Evolutionary conservation across 1,140 invertebrate species (phyloP).

Genomic region (Bombus difficillimus): DNA sequence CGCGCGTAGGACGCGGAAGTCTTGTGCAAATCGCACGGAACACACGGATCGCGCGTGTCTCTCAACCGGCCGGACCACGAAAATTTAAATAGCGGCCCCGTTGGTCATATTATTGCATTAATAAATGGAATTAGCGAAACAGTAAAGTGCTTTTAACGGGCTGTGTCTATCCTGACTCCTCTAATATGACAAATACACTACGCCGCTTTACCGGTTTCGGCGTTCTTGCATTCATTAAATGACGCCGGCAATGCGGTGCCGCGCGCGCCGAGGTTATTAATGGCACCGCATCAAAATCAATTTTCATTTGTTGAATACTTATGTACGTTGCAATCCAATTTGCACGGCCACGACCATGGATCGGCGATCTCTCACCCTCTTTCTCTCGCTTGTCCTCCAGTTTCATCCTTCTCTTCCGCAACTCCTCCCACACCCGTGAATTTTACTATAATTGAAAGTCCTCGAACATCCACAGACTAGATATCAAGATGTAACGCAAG

Average conservation of each 20-base stretch:
- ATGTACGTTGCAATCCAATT: slow-evolving; percentile 82
- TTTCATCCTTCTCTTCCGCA: neutral
- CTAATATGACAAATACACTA: slow-evolving; percentile 79
- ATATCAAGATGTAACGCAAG: slow-evolving; percentile 50
- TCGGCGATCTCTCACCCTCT: neutral
- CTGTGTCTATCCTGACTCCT: slow-evolving; percentile 73
- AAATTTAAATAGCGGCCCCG: slow-evolving; percentile 67
- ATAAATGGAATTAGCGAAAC: slow-evolving; percentile 79
- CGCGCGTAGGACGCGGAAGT: slow-evolving; percentile 26
- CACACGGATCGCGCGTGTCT: slow-evolving; percentile 17
- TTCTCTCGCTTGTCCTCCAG: neutral
- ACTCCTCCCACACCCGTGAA: slow-evolving; percentile 39
- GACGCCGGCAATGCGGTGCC: slow-evolving; percentile 72
- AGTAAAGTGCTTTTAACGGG: slow-evolving; percentile 81
- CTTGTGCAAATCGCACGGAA: slow-evolving; percentile 29
- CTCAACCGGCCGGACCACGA: slow-evolving; percentile 15
- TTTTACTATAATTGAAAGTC: slow-evolving; percentile 81
- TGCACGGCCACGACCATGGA: slow-evolving; percentile 65
- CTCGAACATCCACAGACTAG: slow-evolving; percentile 70
- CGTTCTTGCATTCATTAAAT: slow-evolving; percentile 79
- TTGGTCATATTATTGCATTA: slow-evolving; percentile 69
- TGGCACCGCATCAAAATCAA: slow-evolving; percentile 81
- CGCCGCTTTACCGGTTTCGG: slow-evolving; percentile 63
- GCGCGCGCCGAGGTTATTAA: slow-evolving; percentile 76
- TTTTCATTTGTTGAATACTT: slow-evolving; percentile 82